Conservation (phyloP, 2,888 invertebrate genomes). For the Ptychoptera albimana region DNA sequence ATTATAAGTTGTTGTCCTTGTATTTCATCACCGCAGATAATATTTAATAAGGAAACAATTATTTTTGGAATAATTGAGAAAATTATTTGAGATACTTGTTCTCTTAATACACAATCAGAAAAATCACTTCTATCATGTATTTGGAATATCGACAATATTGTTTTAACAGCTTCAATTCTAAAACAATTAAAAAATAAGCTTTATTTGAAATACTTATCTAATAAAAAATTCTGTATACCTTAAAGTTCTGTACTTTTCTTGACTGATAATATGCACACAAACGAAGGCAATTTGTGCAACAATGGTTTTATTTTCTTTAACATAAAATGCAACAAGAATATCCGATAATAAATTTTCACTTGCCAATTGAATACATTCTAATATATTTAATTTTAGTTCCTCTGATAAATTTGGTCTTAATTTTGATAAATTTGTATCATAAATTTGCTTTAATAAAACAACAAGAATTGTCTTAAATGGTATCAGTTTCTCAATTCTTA, state of each 20-base stretch:
- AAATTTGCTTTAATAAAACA: constrained; percentile 21
- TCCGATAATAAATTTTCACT: constrained; percentile 24
- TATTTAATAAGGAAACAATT: constrained; percentile 32
- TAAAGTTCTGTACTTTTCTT: constrained; percentile 44
- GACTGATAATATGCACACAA: constrained; percentile 45
- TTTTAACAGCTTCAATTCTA: constrained; percentile 38
- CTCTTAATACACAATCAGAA: constrained; percentile 34
- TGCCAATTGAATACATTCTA: constrained; percentile 20
- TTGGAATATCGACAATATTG: constrained; percentile 44
- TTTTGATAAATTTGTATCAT: constrained; percentile 16
- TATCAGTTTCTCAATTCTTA: constrained; percentile 20
- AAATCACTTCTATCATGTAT: constrained; percentile 38
- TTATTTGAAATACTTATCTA: neutral
- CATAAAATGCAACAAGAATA: constrained; percentile 37
- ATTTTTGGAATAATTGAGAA: constrained; percentile 45
- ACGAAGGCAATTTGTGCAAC: constrained; percentile 50
- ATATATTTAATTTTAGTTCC: constrained; percentile 24
- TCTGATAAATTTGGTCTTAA: constrained; percentile 19
- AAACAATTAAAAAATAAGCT: constrained; percentile 6
- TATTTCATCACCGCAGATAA: constrained; percentile 35
- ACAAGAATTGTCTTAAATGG: constrained; percentile 22
- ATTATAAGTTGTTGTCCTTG: constrained; percentile 35
- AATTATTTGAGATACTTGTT: constrained; percentile 38
- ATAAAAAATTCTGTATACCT: constrained; percentile 32
- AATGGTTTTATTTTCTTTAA: constrained; percentile 37